Conservation (phyloP, 2,113 vertebrate species). For the Herpailurus yagouaroundi region DNA sequence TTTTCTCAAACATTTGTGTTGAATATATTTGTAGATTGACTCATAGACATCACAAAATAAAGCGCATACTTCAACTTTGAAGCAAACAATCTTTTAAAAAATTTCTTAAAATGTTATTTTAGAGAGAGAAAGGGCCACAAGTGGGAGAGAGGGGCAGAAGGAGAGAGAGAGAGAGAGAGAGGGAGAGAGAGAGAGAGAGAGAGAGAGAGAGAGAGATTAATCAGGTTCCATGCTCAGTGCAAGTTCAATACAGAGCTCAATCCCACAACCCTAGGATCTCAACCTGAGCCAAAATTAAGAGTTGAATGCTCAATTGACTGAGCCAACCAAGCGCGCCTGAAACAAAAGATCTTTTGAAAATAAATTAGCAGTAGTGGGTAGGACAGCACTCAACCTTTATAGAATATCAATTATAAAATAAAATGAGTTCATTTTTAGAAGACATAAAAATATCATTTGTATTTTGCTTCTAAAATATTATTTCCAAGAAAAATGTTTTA, state of each 20-base stretch:
- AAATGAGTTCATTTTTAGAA: background rate
- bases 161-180: no score
- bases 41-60: background rate
- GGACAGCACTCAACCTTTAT: background rate
- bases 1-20: background rate
- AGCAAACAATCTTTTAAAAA: conserved; percentile 18
- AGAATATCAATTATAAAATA: conserved; percentile 2
- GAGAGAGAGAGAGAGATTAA: no score
- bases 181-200: no score
- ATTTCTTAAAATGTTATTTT: no score
- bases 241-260: no score
- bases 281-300: no score
- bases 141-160: no score
- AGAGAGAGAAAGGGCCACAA: no score
- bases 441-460: background rate
- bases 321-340: background rate
- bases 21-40: background rate
- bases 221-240: no score
- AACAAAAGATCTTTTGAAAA: conserved; percentile 21
- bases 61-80: background rate
- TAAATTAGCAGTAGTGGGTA: background rate
- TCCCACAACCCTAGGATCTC: no score
- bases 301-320: no score
- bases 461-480: conserved; percentile 27
- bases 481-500: conserved; percentile 2